Conservation (phyloP, 2,888 invertebrate species). For the Coleophora deauratella region DNA sequence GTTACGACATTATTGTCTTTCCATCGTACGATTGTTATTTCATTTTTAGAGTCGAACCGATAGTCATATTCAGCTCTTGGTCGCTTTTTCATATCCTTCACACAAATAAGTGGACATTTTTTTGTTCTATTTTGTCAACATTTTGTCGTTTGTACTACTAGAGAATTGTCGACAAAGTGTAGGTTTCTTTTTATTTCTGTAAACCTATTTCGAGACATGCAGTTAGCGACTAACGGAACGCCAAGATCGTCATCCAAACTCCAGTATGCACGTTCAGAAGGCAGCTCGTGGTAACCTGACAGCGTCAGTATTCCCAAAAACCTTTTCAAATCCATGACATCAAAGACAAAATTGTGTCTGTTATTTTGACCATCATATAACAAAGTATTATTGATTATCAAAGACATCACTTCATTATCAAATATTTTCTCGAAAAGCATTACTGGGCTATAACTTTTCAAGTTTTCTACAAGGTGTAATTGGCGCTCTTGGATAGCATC, state of each 20-base stretch:
- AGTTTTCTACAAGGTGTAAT: too few relatives aligned
- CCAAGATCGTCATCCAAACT: conserved; percentile 25
- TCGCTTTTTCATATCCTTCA: conserved; percentile 21
- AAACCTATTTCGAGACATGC: conserved; percentile 22
- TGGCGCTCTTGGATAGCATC: too few relatives aligned
- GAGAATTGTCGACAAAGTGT: conserved; percentile 15
- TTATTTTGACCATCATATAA: too few relatives aligned
- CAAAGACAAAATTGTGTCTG: background rate
- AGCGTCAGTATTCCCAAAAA: conserved; percentile 17
- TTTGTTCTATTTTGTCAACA: conserved; percentile 20
- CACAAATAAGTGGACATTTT: conserved; percentile 17
- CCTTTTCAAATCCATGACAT: background rate
- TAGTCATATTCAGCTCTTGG: conserved; percentile 20
- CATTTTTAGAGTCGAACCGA: conserved; percentile 20
- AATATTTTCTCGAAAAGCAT: too few relatives aligned
- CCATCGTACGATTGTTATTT: conserved; percentile 20
- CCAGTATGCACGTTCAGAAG: conserved; percentile 27
- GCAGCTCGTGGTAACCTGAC: conserved; percentile 27
- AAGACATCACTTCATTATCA: too few relatives aligned
- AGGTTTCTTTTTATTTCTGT: conserved; percentile 15
- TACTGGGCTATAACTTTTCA: too few relatives aligned
- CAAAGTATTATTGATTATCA: too few relatives aligned
- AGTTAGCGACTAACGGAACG: conserved; percentile 21
- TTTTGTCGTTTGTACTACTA: conserved; percentile 13
- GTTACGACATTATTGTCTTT: conserved; percentile 22